phyloP scores from a whole-genome alignment of 1,140 invertebrate species.

The Holotrichia oblita region DNA sequence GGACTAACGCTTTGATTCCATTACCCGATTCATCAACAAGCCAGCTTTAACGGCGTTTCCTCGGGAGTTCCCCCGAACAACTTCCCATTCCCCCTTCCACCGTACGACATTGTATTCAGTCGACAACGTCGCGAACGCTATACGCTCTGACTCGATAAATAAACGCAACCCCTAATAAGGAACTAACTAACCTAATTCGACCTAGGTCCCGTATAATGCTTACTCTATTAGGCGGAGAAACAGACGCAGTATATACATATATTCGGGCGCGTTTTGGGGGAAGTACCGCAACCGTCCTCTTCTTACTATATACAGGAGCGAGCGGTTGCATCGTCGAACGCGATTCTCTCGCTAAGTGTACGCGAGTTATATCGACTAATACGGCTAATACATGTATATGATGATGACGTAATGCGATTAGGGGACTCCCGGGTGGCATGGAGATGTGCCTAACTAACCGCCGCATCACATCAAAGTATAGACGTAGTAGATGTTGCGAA shows the following conservation, averaged over 20 bases:
- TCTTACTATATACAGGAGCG: too few relatives aligned
- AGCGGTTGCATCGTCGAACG: too few relatives aligned
- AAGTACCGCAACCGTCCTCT: neutral
- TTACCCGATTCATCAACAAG: slow-evolving; percentile 3
- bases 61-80: neutral
- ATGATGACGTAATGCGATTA: slow-evolving; percentile 26
- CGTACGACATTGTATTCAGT: neutral
- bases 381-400: neutral
- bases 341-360: too few relatives aligned
- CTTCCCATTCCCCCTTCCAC: neutral
- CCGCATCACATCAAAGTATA: slow-evolving; percentile 22
- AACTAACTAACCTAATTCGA: slow-evolving; percentile 32
- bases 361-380: neutral
- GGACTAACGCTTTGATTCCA: neutral
- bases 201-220: slow-evolving; percentile 27
- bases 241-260: neutral
- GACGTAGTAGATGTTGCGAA: neutral
- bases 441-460: slow-evolving; percentile 26
- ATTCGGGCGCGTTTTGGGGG: neutral
- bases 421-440: slow-evolving; percentile 2
- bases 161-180: slow-evolving; percentile 1
- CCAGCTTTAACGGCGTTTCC: neutral
- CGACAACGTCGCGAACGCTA: neutral
- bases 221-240: slow-evolving; percentile 36
- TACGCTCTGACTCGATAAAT: neutral